Evolutionary conservation across 1,140 invertebrate genomes (phyloP), one percentile per base, ranked within the genome.

Genomic region (Drosophila mojavensis): DNA sequence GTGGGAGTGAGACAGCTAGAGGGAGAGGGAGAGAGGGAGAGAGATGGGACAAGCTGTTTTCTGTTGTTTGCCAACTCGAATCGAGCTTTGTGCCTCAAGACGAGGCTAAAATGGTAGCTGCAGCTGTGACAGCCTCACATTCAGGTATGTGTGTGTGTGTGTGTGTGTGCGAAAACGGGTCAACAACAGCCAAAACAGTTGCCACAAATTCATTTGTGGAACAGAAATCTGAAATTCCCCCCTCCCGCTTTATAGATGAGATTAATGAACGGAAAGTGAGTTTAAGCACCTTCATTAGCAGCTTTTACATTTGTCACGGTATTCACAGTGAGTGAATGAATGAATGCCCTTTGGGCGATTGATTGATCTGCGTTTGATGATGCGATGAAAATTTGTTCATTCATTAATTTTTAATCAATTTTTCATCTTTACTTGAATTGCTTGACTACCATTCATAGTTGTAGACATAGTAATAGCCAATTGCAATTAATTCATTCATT

Each of bases 291-390:
- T 15, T 54, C 60, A 72, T 72, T 66, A 67, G 45, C 55, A 33
- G 47, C 45, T 66, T 65, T 51, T 67, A 67, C 63, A 72, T 72
- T 72, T 67, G 63, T 67, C 69, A 72, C 48, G 65, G 47, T 43
- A 51, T 56, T 45, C 30, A 13, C 36, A 33, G 36, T 56, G 15
- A 45, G 9, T 56, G 24, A 41, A 24, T 43, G 1, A 43, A 5
- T 69, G 41, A 60, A 50, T 17, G n/a, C 36, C 36, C 62, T 41
- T 50, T 43, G 58, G 28, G 24, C 20, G 4, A 11, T 30, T 66
- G 54, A 72, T 72, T 54, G 54, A 72, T 67, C 39, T 20, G 61
- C 41, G 56, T 36, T 11, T 3, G 11, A 15, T 17, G 43, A 47
- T 55, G 20, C 5, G 33, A 20, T 4, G 9, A 39, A 39, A 39